Conservation (phyloP, 2,888 invertebrate species). For the Copidosoma aretas region DNA sequence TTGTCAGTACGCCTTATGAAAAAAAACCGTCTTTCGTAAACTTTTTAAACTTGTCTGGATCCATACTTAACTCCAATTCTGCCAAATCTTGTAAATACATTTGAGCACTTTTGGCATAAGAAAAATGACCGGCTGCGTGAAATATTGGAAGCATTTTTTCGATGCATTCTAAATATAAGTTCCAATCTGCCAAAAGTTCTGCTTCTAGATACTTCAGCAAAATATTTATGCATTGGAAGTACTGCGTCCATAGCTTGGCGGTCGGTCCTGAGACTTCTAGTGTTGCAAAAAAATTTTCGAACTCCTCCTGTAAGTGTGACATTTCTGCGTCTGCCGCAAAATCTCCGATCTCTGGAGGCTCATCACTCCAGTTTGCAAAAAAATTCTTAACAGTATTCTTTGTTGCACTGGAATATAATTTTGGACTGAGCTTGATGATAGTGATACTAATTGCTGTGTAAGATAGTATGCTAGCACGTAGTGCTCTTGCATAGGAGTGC, state of each 20-base stretch:
- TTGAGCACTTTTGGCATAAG: conserved; percentile 48
- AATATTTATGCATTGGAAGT: conserved; percentile 37
- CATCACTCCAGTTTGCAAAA: not conserved
- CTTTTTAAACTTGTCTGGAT: conserved; percentile 14
- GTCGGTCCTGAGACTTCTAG: not conserved
- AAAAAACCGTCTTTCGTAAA: not conserved
- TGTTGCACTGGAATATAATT: not conserved
- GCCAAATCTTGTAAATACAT: conserved; percentile 51
- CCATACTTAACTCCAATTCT: conserved; percentile 20
- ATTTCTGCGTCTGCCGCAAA: not conserved
- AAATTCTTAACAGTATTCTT: not conserved
- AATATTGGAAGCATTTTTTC: conserved; percentile 46
- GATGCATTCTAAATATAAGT: conserved; percentile 44
- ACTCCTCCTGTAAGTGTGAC: conserved; percentile 1
- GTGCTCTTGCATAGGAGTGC: not conserved
- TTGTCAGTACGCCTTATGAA: not conserved
- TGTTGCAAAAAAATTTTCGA: not conserved
- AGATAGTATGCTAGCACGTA: not conserved
- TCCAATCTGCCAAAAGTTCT: conserved; percentile 45
- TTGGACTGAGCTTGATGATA: not conserved
- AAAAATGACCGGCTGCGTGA: conserved; percentile 50
- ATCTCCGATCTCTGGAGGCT: not conserved
- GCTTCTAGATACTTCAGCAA: conserved; percentile 44
- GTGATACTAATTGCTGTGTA: not conserved
- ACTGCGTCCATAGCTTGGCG: conserved; percentile 15